Evolutionary conservation across 2,113 vertebrate genomes (phyloP).

Genomic region (Emydocephalus ijimae): DNA sequence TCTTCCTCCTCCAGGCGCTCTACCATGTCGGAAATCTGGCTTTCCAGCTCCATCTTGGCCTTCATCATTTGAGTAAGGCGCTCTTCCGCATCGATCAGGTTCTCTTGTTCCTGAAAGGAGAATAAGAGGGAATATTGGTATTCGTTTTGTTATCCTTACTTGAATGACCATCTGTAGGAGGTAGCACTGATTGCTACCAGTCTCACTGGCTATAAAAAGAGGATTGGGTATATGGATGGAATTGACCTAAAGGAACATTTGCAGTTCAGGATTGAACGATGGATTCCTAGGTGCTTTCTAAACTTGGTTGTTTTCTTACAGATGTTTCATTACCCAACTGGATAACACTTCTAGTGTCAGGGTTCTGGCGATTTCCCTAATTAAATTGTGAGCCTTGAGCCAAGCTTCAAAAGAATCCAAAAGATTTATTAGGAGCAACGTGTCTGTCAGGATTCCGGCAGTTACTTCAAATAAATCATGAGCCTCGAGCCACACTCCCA

Average conservation of each 20-base stretch:
- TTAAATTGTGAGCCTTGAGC: no score
- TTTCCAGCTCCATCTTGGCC: slow-evolving; percentile 50
- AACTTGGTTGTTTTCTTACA: background rate
- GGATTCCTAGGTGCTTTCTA: background rate
- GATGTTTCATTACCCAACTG: background rate
- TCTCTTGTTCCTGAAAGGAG: slow-evolving; percentile 47
- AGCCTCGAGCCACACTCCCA: no score
- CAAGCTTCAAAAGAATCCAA: no score
- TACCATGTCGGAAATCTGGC: slow-evolving; percentile 40
- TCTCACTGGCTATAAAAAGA: background rate
- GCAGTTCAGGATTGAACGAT: background rate
- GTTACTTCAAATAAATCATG: no score
- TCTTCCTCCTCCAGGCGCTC: slow-evolving; percentile 61
- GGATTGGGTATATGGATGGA: background rate
- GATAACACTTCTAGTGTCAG: background rate
- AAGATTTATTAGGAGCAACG: no score
- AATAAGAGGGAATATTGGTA: background rate
- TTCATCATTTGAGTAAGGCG: slow-evolving; percentile 49
- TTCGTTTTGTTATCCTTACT: background rate
- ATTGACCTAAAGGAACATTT: background rate
- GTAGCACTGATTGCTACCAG: no score
- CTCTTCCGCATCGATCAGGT: slow-evolving; percentile 50
- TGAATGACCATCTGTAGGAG: background rate
- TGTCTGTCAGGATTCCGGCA: no score
- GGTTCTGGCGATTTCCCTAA: no score